Percentiles rank a stretch among this genome's conserved stretches.
Evolutionary conservation across 2,797 vertebrate genomes (phyloP).

Genomic region (Urocyon cinereoargenteus): DNA sequence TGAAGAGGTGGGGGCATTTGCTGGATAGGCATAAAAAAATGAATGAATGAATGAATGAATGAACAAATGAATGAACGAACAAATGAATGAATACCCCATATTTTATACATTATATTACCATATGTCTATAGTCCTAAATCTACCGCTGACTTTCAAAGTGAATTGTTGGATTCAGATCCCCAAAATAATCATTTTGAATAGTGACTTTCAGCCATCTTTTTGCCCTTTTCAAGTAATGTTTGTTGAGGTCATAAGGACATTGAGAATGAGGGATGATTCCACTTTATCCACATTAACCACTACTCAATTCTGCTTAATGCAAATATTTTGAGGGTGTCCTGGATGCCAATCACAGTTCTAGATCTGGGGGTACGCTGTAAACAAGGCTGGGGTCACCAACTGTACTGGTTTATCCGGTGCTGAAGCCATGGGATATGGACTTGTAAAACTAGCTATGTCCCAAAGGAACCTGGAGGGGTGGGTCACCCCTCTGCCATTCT

Average conservation of each 20-base stretch:
- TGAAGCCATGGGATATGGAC: background rate
- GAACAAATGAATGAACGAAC: background rate
- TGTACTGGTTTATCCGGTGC: background rate
- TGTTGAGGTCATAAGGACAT: background rate
- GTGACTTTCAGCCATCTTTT: background rate
- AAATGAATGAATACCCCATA: background rate
- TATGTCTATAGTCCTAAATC: background rate
- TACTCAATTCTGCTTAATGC: background rate
- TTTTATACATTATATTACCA: background rate
- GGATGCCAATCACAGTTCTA: background rate
- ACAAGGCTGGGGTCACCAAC: background rate
- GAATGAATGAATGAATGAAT: background rate
- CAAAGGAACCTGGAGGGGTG: background rate
- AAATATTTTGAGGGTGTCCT: background rate
- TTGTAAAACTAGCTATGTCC: background rate
- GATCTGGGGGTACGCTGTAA: too few relatives aligned
- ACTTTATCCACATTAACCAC: background rate
- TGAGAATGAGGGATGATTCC: background rate
- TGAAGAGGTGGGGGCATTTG: background rate
- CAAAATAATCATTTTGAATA: slow-evolving; percentile 3
- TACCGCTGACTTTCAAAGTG: background rate
- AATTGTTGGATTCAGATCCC: background rate
- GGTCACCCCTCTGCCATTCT: background rate
- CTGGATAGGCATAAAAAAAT: background rate
- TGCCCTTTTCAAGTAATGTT: background rate